Conservation (phyloP, 1,140 invertebrate species). For the Leguminivora glycinivorella region DNA sequence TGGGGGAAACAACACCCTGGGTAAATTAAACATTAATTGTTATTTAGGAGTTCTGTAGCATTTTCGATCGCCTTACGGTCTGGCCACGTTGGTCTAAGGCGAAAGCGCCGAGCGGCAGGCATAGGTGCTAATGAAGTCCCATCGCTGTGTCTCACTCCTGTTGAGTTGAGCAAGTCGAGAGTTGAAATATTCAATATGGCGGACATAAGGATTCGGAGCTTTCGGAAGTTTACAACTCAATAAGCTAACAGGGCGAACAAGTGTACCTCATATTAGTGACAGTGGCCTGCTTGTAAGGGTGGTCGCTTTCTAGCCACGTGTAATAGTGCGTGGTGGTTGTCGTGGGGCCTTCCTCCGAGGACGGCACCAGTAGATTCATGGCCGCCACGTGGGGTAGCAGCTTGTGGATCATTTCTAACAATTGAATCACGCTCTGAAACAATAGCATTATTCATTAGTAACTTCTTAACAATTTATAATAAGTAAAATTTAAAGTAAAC, state of each 20-base stretch:
- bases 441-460: slow-evolving; percentile 26
- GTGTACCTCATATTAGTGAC: slow-evolving; percentile 90
- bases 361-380: slow-evolving; percentile 85
- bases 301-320: slow-evolving; percentile 96
- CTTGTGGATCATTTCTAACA: slow-evolving; percentile 94
- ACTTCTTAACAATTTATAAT: no score
- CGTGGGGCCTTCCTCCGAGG: slow-evolving; percentile 55
- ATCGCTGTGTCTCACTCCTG: no score
- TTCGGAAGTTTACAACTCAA: no score
- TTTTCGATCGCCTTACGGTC: no score
- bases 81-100: no score
- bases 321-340: slow-evolving; percentile 90
- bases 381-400: slow-evolving; percentile 93
- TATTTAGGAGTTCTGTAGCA: no score
- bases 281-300: slow-evolving; percentile 95
- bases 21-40: neutral
- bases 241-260: neutral
- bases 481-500: no score
- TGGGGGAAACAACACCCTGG: slow-evolving; percentile 92
- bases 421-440: slow-evolving; percentile 91
- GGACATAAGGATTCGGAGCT: no score
- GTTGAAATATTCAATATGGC: no score
- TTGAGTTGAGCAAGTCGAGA: no score
- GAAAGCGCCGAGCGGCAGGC: no score
- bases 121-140: no score